These are phyloP conservation scores for Lytechinus pictus DNA, from an alignment of 35 echinoderm and acorn worm species.

Conservation along the genomic window DNA sequence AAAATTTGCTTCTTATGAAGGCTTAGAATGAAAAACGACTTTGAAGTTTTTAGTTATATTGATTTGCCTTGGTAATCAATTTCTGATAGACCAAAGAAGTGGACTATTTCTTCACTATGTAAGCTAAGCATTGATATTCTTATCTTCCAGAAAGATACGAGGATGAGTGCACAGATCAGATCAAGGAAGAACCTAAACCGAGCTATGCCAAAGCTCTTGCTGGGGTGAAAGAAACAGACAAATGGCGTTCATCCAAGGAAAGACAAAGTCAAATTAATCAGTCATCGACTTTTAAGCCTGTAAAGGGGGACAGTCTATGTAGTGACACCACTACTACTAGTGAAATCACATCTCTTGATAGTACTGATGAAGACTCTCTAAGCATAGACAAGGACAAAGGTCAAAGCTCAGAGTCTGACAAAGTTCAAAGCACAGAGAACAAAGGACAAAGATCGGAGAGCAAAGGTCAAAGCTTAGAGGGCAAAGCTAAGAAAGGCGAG, in stretches of 20 bases:
- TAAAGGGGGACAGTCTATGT: neutral
- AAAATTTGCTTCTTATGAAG: too few relatives aligned
- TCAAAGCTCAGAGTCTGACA: neutral
- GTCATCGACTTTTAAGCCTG: neutral
- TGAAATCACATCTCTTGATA: slow-evolving; percentile 32
- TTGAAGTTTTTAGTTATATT: too few relatives aligned
- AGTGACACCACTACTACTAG: slow-evolving; percentile 31
- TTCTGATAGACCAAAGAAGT: too few relatives aligned
- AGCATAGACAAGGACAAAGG: slow-evolving; percentile 15
- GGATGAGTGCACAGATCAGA: neutral
- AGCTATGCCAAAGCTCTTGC: slow-evolving; percentile 35
- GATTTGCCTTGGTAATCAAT: too few relatives aligned
- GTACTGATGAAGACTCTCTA: slow-evolving; percentile 30
- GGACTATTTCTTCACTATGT: too few relatives aligned
- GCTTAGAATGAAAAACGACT: too few relatives aligned
- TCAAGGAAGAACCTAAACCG: neutral
- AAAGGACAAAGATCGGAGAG: neutral
- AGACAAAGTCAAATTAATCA: neutral
- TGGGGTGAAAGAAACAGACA: neutral
- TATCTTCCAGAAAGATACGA: slow-evolving; percentile 8
- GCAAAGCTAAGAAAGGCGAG: neutral
- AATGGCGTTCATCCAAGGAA: neutral
- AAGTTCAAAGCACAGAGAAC: neutral
- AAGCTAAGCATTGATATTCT: neutral
- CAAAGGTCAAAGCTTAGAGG: neutral